Base-by-base conservation (phyloP, 2,888 invertebrate genomes). In the Lycophotia porphyrea region DNA sequence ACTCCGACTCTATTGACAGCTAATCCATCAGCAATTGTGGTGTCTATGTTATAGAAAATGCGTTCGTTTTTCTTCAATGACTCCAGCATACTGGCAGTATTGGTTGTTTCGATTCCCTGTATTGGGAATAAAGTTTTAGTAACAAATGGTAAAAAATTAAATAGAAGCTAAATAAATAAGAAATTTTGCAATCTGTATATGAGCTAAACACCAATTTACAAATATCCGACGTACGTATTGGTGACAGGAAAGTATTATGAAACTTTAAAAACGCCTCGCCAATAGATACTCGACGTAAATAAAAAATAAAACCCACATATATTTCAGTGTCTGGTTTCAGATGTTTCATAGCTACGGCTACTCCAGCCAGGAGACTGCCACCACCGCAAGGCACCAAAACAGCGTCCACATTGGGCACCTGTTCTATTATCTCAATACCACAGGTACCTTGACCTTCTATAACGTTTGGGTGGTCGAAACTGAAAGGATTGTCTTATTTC, bases 401-500 rank as follows among this genome's bases (percentile, higher is more conserved):
- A 0, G 99, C 99, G 92, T 99, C 99, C 9, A 99, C 97, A 69
- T 98, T 97, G 0, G 98, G 97, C 0, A 99, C 98, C 94, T 99
- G 98, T 88, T 99, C 99, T 31, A 99, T 93, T 71, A 99, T 98
- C 94, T 99, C 99, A 87, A 99, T 95, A 21, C 99, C 99, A 89
- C 98, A 97, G 0, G 99, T 98, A 2, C 99, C 99, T 94, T 99
- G 99, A 0, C 99, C 99, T 70, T 99, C 98, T 94, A 99, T 97
- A 60, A 99, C 98, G 90, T 99, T 97, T 0, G 99, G 99, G 93
- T 99, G 99, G 93, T 99, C 99, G 91, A 98, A 99, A 2, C 98
- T 98, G 92, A 49, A 74, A 84, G 1, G 24, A 34, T 74, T 34
- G 39, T 24, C 18, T 18, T 52, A 39, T 15, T 64, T 72, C 18